Base-by-base conservation (phyloP, 2,113 vertebrate species). In the Diphyllodes magnificus region DNA sequence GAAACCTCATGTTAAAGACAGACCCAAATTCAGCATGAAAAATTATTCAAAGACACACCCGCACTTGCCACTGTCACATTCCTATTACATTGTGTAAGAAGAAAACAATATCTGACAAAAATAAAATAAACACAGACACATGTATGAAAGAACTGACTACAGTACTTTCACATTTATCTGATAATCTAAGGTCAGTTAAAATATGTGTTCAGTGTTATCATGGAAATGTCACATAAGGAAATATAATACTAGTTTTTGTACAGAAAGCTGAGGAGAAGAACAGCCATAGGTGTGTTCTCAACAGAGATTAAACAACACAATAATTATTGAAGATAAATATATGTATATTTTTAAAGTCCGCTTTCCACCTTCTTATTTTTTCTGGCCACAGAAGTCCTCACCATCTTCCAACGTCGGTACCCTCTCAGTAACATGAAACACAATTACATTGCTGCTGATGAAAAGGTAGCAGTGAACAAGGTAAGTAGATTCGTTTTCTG, bases 31-130 rank as follows among this genome's bases (percentile, higher is more conserved):
- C 60, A 72, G 44, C 57, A 45, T 1, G 6, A 93, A 86, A 78
- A 84, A 57, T 45, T 77, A 92, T 47, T 87, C 65, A 45, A 84
- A 88, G 95, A 28, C 94, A 92, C 91, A 82, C 92, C 86, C 53
- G 0, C n/a, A 69, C 69, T 89, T 95, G 86, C 93, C 73, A 89
- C 51, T 92, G 56, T 71, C 73, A 72, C 92, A 95, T 96, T 96
- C 86, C 81, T 95, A 64, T 82, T 91, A 56, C 64, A 53, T 68
- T 82, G 49, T 57, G 65, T 87, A 92, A 95, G 94, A 89, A 79
- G 73, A 93, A 96, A 91, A 95, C 86, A 87, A 15, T 92, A 71
- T 92, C 83, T 92, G 77, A 86, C 81, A 91, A 91, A 92, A 95
- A 86, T 63, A 91, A 94, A 92, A 91, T 71, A 88, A 95, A 93